Evolutionary conservation across 2,797 vertebrate species (phyloP), one percentile per base, ranked within the genome.

Genomic region (Malurus splendens): DNA sequence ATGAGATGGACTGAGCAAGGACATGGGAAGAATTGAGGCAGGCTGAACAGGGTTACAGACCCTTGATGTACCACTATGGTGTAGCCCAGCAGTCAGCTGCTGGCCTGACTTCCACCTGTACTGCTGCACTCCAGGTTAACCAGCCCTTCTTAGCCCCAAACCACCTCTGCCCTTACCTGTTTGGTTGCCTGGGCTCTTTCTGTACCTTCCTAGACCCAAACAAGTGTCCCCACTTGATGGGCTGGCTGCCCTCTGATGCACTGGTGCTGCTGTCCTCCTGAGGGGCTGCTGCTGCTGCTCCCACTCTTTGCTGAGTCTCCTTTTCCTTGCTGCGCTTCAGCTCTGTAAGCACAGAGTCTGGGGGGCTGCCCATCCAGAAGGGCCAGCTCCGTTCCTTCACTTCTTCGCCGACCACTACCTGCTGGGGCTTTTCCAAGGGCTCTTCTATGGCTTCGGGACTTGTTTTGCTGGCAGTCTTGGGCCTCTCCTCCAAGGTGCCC

Each of bases 341-440:
- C 92, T 98, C 98, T 2, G 97, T 97, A 59, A 99, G 94, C 48
- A 99, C 97, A 0, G 98, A 99, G 86, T 99, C 99, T 2, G 98
- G 99, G 2, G 99, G 99, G 89, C 98, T 99, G 19, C 99, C 99
- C 99, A 99, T 99, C 99, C 99, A 99, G 8, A 98, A 98, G 3
- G 98, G 97, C 93, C 97, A 97, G 67, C 95, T 81, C 93, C 93
- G 59, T 57, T 95, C 98, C 72, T 97, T 97, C 47, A 88, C 67
- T 44, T 95, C 95, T 82, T 91, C 94, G 0, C 76, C 2, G 0
- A 59, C 93, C 28, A 28, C 90, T 14, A 74, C 71, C 15, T 72
- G 60, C 92, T 96, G 33, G 74, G 86, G 86, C 78, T 96, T 96
- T 91, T 87, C 85, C 27, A 62, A 20, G 10, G 84, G n/a, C 33